Evolutionary conservation across 2,888 invertebrate genomes (phyloP).

Genomic region (Chromoteleia sp.): DNA sequence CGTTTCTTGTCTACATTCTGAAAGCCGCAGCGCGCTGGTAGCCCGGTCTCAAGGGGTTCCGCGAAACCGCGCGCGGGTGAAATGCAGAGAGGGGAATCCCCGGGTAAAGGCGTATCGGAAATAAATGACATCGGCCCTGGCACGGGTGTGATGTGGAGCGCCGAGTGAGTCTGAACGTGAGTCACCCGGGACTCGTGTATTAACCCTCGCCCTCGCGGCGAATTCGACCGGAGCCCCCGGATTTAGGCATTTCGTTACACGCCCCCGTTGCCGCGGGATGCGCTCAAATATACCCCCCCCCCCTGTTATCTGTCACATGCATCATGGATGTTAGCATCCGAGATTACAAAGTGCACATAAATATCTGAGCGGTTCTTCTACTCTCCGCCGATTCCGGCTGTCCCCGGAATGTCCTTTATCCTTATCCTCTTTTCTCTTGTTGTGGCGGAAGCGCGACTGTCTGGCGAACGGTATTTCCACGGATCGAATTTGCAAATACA

Average conservation of each 20-base stretch:
- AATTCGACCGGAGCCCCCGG: conserved; percentile 16
- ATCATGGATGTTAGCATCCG: conserved; percentile 69
- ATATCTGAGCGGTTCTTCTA: conserved; percentile 63
- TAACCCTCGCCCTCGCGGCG: conserved; percentile 67
- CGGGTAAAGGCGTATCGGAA: conserved; percentile 50
- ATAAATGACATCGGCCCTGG: conserved; percentile 67
- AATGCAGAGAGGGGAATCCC: conserved; percentile 23
- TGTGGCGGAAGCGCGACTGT: conserved; percentile 59
- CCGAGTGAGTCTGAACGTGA: conserved; percentile 54
- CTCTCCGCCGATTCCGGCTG: conserved; percentile 12
- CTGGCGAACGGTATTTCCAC: conserved; percentile 60
- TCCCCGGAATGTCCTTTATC: not conserved
- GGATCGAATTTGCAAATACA: conserved; percentile 69
- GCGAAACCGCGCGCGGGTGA: conserved; percentile 3
- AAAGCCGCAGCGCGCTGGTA: conserved; percentile 43
- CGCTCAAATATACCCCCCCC: not conserved
- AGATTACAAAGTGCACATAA: conserved; percentile 71
- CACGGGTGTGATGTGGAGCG: conserved; percentile 70
- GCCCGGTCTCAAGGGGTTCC: conserved; percentile 61
- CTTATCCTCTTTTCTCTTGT: conserved; percentile 4
- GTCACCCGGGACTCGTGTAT: conserved; percentile 61
- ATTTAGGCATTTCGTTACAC: conserved; percentile 65
- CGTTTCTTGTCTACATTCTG: conserved; percentile 48
- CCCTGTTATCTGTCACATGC: conserved; percentile 69
- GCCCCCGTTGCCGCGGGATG: conserved; percentile 40